Evolutionary conservation across 2,113 vertebrate species (phyloP).

Genomic region (Smithornis capensis): DNA sequence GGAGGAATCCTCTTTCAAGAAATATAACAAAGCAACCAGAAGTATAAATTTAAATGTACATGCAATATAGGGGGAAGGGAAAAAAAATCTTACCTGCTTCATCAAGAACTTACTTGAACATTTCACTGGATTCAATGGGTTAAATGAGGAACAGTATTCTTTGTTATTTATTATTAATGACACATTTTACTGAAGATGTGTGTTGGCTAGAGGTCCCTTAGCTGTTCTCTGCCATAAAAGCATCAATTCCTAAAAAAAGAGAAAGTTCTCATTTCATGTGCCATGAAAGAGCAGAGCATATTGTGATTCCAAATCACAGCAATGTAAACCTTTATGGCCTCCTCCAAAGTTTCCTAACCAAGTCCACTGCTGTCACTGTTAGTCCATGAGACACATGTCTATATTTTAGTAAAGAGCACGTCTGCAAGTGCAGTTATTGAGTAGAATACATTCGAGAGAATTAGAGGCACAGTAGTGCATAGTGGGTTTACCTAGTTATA

Average conservation of each 20-base stretch:
- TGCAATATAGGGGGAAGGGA: neutral
- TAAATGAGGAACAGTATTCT: neutral
- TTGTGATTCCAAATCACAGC: neutral
- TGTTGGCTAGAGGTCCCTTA: neutral
- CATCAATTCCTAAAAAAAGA: neutral
- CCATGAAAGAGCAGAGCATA: neutral
- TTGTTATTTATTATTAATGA: neutral
- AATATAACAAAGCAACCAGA: neutral
- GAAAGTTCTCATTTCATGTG: neutral
- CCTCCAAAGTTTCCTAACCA: neutral
- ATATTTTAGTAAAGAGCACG: neutral
- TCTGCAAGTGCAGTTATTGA: neutral
- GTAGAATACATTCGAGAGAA: neutral
- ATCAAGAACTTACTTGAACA: neutral
- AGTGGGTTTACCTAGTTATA: neutral
- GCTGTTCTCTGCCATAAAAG: neutral
- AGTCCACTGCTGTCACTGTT: neutral
- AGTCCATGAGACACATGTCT: rapidly evolving
- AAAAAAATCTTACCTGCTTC: neutral
- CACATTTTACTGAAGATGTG: neutral
- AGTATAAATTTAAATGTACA: neutral
- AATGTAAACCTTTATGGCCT: neutral
- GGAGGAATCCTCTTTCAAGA: slow-evolving; percentile 16
- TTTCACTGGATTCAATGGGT: neutral
- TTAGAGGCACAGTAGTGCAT: neutral